Percentiles rank a stretch among this genome's conserved stretches.
Conservation (phyloP, 2,888 invertebrate genomes). For the Aromia moschata region DNA sequence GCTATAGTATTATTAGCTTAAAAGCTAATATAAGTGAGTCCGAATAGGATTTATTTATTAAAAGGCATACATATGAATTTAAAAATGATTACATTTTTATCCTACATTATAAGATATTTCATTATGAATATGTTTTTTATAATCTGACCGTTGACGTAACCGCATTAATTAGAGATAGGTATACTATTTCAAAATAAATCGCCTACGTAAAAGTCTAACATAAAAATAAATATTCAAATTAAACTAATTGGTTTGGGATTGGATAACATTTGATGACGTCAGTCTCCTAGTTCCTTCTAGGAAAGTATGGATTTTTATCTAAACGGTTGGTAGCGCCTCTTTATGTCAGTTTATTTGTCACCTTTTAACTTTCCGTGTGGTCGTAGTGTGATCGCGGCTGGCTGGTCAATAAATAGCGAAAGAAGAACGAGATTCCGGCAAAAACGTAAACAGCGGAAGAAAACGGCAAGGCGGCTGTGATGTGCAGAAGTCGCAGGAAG, state of each 20-base stretch:
- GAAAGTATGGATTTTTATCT: not conserved
- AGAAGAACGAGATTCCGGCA: not conserved
- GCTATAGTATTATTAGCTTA: too few relatives aligned
- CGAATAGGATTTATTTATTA: too few relatives aligned
- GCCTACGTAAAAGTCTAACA: too few relatives aligned
- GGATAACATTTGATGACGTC: not conserved
- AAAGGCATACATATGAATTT: too few relatives aligned
- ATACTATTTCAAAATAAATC: too few relatives aligned
- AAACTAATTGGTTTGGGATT: not conserved
- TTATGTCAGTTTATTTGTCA: constrained; percentile 27
- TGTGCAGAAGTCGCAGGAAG: constrained; percentile 21
- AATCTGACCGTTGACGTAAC: too few relatives aligned
- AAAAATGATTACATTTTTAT: too few relatives aligned
- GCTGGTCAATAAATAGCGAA: not conserved
- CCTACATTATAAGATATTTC: too few relatives aligned
- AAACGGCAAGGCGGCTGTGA: constrained; percentile 20
- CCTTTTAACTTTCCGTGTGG: constrained; percentile 32
- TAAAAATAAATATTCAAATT: not conserved
- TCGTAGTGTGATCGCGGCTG: constrained; percentile 9
- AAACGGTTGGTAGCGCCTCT: constrained; percentile 13
- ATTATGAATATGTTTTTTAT: too few relatives aligned
- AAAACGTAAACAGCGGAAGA: not conserved
- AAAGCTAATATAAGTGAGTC: too few relatives aligned
- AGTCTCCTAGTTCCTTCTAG: not conserved
- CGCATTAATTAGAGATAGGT: too few relatives aligned